Evolutionary conservation across 1,140 invertebrate species (phyloP).

Genomic region (Whitmania pigra): DNA sequence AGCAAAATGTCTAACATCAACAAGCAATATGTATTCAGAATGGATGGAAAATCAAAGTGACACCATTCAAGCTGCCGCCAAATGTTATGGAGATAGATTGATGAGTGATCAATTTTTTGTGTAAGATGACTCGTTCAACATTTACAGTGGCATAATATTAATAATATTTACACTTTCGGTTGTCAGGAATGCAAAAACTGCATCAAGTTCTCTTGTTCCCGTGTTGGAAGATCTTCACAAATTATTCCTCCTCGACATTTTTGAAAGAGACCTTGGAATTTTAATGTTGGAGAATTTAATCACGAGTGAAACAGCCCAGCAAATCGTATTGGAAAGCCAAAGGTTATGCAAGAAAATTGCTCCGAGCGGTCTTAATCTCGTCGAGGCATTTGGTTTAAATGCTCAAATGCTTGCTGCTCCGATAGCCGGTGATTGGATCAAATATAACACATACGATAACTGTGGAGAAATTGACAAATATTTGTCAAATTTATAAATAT

Average conservation of each 20-base stretch:
- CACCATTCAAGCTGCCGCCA: conserved; percentile 33
- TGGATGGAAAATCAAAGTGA: conserved; percentile 38
- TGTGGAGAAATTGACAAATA: conserved; percentile 29
- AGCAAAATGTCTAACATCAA: conserved; percentile 30
- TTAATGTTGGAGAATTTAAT: conserved; percentile 20
- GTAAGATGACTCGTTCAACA: conserved; percentile 19
- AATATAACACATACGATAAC: conserved; percentile 34
- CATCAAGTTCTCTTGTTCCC: conserved; percentile 25
- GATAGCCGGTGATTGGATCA: conserved; percentile 36
- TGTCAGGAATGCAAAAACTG: conserved; percentile 1
- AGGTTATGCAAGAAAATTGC: conserved; percentile 30
- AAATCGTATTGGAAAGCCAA: conserved; percentile 19
- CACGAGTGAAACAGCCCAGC: neutral
- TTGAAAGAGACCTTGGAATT: conserved; percentile 30
- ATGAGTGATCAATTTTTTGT: conserved; percentile 32
- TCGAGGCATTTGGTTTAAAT: conserved; percentile 34
- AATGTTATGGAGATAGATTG: conserved; percentile 32
- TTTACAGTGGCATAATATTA: no score
- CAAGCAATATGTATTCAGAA: conserved; percentile 30
- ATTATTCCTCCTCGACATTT: conserved; percentile 30
- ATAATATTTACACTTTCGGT: no score
- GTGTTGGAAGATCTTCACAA: conserved; percentile 30
- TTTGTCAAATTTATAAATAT: neutral
- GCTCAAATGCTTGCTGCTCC: conserved; percentile 35
- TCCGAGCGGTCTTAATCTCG: conserved; percentile 30